phyloP scores from a whole-genome alignment of 2,888 invertebrate genomes.

The Ichneumoninae sp. region DNA sequence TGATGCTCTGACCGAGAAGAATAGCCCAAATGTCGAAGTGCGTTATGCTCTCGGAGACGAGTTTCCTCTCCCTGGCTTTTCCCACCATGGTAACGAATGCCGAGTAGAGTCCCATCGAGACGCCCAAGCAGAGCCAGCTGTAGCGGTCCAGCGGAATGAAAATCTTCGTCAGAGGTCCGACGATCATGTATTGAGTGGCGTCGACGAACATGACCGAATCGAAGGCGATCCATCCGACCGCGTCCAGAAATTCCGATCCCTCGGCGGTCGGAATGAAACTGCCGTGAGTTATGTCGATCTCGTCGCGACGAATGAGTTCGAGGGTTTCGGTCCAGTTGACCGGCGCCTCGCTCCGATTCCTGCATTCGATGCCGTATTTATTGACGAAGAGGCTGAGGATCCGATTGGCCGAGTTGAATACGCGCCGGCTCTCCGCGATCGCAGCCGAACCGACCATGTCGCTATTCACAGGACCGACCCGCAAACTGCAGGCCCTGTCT shows the following conservation, averaged over 20 bases:
- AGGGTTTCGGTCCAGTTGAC: constrained; percentile 20
- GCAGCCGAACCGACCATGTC: constrained; percentile 3
- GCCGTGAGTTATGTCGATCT: constrained; percentile 32
- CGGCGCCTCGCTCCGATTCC: constrained; percentile 2
- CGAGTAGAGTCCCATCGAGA: constrained; percentile 4
- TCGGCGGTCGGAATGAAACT: constrained; percentile 30
- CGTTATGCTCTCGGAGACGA: constrained; percentile 12
- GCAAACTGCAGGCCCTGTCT: not conserved
- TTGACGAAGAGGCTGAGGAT: not conserved
- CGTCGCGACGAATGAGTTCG: constrained; percentile 5
- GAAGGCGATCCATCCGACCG: constrained; percentile 26
- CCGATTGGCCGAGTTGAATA: not conserved
- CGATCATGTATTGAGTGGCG: not conserved
- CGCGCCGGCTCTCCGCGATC: not conserved
- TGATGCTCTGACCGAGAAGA: constrained; percentile 16
- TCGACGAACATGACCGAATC: constrained; percentile 33
- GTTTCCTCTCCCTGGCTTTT: not conserved
- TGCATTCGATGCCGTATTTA: not conserved
- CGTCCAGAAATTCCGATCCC: not conserved
- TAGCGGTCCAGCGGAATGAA: constrained; percentile 25
- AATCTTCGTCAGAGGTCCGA: constrained; percentile 21
- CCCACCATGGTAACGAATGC: not conserved
- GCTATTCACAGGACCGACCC: constrained; percentile 7
- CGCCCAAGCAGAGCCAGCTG: constrained; percentile 15
- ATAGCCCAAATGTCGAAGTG: constrained; percentile 40